phyloP scores from a whole-genome alignment of 2,113 vertebrate species.

The Cephalopterus ornatus region DNA sequence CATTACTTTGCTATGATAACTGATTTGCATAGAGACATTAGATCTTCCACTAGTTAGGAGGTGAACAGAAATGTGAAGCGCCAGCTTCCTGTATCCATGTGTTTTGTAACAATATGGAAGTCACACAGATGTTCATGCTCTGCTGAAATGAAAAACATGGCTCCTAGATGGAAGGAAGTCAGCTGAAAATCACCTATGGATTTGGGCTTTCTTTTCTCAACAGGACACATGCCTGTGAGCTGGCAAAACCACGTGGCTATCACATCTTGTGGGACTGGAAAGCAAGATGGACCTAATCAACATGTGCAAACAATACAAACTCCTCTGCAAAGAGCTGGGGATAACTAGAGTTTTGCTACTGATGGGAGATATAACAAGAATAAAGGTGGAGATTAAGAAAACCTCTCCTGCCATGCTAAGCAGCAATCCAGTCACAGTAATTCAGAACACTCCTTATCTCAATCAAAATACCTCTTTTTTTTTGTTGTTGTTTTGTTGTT shows the following conservation, averaged over 20 bases:
- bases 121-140: not conserved
- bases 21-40: not conserved
- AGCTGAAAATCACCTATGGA: not conserved
- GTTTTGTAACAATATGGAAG: not conserved
- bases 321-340: not conserved
- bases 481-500: too few relatives aligned
- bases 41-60: not conserved
- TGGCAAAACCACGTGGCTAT: accelerated
- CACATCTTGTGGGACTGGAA: not conserved
- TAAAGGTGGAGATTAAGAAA: not conserved
- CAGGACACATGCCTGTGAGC: not conserved
- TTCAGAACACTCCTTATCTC: not conserved
- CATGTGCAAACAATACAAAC: not conserved
- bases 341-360: not conserved
- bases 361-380: not conserved
- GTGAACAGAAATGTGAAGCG: not conserved
- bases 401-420: not conserved
- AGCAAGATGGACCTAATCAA: not conserved
- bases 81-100: not conserved
- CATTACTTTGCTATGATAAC: not conserved
- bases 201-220: not conserved
- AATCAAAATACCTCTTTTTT: not conserved
- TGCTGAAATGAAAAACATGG: accelerated
- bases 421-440: not conserved
- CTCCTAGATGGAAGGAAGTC: not conserved